These are phyloP conservation scores for Mystacornis crossleyi DNA, from an alignment of 2,113 vertebrate genomes.

Conservation along the genomic window DNA sequence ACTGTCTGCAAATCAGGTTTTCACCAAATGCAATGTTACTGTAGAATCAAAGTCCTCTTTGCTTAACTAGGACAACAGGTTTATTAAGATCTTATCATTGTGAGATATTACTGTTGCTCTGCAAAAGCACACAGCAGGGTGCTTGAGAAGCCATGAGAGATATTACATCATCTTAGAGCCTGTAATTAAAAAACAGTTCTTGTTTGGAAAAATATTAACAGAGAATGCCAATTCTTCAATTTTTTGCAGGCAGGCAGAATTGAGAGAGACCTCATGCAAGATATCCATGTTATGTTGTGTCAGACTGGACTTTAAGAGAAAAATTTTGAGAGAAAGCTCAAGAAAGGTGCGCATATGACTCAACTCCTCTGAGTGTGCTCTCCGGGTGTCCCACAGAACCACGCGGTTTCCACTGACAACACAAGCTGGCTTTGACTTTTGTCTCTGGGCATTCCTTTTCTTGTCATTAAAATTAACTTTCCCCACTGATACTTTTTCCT, in stretches of 20 bases:
- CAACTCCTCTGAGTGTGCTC: background rate
- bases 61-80: conserved; percentile 2
- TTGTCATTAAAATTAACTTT: background rate
- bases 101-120: background rate
- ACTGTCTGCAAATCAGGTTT: background rate
- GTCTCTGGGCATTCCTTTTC: background rate
- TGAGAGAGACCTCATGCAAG: background rate
- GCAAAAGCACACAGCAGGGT: background rate
- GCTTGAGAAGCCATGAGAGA: background rate
- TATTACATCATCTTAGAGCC: background rate
- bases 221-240: background rate
- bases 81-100: conserved; percentile 37
- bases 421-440: background rate
- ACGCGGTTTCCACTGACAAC: background rate
- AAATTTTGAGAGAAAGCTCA: background rate
- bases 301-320: background rate
- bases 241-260: background rate
- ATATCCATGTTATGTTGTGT: background rate
- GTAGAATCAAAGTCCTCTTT: conserved; percentile 58
- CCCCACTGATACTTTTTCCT: background rate
- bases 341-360: background rate
- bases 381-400: background rate
- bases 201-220: background rate
- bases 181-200: background rate
- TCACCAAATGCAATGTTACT: background rate